Conservation (phyloP, 2,797 vertebrate species). For the Columba guinea region DNA sequence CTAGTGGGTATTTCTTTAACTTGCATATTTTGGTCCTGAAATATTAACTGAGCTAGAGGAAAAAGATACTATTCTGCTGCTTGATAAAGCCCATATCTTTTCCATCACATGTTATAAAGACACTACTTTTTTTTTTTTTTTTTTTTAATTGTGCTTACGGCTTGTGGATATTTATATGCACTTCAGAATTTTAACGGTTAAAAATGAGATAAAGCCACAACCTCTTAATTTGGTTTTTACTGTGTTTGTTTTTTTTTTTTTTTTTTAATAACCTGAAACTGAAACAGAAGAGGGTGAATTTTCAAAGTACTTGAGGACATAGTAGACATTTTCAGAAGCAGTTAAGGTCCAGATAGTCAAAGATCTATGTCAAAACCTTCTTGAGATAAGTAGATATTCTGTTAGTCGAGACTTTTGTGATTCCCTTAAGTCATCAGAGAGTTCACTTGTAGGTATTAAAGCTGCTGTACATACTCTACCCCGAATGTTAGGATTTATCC, state of each 20-base stretch:
- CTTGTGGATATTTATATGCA: background rate
- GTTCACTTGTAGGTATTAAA: background rate
- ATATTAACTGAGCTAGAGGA: background rate
- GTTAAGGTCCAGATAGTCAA: background rate
- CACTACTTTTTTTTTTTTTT: background rate
- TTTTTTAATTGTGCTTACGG: too few relatives aligned
- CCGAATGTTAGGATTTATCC: background rate
- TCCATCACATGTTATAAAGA: background rate
- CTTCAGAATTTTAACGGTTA: background rate
- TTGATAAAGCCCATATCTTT: background rate
- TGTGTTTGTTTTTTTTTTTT: too few relatives aligned
- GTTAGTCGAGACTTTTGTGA: background rate
- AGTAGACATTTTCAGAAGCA: background rate
- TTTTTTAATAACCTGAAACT: background rate
- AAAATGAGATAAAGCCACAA: rapidly evolving
- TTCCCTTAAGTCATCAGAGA: background rate
- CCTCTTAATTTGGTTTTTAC: rapidly evolving
- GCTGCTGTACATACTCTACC: rapidly evolving
- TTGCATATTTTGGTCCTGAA: background rate
- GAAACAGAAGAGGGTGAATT: background rate
- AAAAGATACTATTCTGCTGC: background rate
- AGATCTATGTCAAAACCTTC: background rate
- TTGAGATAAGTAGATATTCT: background rate
- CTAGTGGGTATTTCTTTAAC: background rate
- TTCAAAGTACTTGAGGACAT: background rate